Evolutionary conservation across 2,888 invertebrate genomes (phyloP).

Genomic region (Formica aserva): DNA sequence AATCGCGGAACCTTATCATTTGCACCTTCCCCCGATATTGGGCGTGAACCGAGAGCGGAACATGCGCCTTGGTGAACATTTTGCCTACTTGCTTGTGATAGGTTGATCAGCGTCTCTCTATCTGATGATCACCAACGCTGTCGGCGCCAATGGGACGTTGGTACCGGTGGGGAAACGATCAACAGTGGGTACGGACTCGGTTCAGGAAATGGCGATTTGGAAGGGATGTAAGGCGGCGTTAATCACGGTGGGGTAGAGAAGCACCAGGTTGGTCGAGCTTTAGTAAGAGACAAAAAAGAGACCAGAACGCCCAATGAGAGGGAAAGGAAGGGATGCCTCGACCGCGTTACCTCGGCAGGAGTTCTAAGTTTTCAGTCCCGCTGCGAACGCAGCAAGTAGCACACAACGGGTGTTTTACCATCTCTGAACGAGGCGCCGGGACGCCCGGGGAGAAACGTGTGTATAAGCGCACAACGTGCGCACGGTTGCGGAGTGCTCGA

Average conservation of each 20-base stretch:
- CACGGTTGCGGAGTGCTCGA: not conserved
- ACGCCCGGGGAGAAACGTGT: constrained; percentile 28
- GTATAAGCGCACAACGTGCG: not conserved
- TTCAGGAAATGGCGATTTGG: constrained; percentile 1
- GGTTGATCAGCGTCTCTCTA: constrained; percentile 79
- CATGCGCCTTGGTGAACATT: constrained; percentile 74
- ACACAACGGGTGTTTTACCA: constrained; percentile 76
- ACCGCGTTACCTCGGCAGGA: constrained; percentile 84
- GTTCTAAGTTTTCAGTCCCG: constrained; percentile 83
- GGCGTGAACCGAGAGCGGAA: constrained; percentile 56
- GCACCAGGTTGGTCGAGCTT: constrained; percentile 47
- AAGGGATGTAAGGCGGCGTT: constrained; percentile 62
- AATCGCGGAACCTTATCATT: constrained; percentile 15
- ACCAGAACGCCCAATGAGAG: constrained; percentile 22
- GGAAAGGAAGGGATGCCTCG: constrained; percentile 56
- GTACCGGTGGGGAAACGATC: constrained; percentile 75
- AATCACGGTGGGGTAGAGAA: constrained; percentile 26
- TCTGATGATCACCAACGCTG: constrained; percentile 78
- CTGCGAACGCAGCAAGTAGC: constrained; percentile 85
- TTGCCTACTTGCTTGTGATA: constrained; percentile 72
- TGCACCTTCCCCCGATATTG: not conserved
- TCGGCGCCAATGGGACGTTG: constrained; percentile 82
- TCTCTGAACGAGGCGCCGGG: constrained; percentile 52
- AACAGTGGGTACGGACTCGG: constrained; percentile 62
- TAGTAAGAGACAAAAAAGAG: constrained; percentile 9